A percentile compares a stretch with the other conserved stretches of the same genome.
Conservation (phyloP, 2,797 vertebrate genomes). For the Chelon auratus region DNA sequence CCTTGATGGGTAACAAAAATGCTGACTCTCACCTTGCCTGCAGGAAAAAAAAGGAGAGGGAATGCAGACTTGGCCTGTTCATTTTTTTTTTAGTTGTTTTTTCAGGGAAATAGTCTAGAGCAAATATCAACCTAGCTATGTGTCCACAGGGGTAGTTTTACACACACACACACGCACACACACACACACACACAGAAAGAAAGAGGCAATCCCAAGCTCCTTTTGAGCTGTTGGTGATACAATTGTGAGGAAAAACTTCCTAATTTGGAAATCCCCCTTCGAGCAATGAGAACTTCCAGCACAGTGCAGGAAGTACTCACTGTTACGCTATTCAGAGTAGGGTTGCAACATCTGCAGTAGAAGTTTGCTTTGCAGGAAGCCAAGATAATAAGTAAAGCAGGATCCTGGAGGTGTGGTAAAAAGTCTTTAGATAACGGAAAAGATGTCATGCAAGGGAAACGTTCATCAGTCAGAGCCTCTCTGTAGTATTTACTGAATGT, state of each 20-base stretch:
- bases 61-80: constrained; percentile 35
- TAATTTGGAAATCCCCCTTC: neutral
- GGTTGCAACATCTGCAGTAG: no score
- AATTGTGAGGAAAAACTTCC: neutral
- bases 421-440: no score
- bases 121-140: constrained; percentile 31
- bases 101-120: constrained; percentile 20
- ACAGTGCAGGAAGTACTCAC: neutral
- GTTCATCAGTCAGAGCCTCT: no score
- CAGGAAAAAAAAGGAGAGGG: constrained; percentile 33
- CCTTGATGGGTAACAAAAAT: constrained; percentile 59
- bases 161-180: neutral
- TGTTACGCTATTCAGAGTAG: neutral
- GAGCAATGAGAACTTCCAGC: neutral
- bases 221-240: constrained; percentile 13
- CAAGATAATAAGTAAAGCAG: neutral
- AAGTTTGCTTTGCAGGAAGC: neutral
- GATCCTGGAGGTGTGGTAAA: neutral
- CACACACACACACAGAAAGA: no score
- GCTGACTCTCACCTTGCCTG: constrained; percentile 59
- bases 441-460: no score
- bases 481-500: no score
- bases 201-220: constrained; percentile 24
- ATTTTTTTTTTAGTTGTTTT: constrained; percentile 30
- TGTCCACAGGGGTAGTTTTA: constrained; percentile 31